Conservation (phyloP, 2,797 vertebrate genomes). For the Sitta carolinensis region DNA sequence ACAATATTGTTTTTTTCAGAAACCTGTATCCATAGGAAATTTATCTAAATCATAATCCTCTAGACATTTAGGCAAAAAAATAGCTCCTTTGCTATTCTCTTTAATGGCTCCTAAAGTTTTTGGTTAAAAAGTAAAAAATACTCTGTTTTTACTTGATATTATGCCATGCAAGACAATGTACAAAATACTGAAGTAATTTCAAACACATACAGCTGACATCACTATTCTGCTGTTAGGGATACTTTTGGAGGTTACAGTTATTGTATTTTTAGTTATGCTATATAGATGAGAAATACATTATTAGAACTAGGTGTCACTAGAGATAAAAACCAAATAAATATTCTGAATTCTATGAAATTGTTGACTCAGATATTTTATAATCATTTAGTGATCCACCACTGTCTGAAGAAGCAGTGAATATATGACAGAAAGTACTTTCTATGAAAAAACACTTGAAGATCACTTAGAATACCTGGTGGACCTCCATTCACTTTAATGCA, state of each 20-base stretch:
- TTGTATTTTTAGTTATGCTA: not conserved
- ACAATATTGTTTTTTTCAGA: not conserved
- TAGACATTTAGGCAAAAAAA: not conserved
- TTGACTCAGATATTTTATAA: not conserved
- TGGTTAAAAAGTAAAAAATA: not conserved
- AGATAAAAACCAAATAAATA: not conserved
- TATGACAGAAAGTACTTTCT: not conserved
- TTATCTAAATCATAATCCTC: not conserved
- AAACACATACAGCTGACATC: not conserved
- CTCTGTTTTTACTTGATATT: not conserved
- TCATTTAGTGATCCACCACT: not conserved
- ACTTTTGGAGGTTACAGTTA: not conserved
- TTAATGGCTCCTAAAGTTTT: not conserved
- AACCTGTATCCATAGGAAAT: not conserved
- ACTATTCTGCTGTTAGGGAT: not conserved
- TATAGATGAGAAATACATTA: not conserved
- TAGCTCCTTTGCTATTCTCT: not conserved
- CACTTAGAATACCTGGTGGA: not conserved
- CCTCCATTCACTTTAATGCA: not conserved
- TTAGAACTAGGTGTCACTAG: not conserved
- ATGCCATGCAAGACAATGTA: not conserved
- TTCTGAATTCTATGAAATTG: not conserved
- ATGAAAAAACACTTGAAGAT: not conserved
- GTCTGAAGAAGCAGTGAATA: not conserved
- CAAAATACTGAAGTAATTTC: not conserved